These are phyloP conservation scores for Anoplolepis gracilipes DNA, from an alignment of 1,140 invertebrate genomes.

Conservation along the genomic window DNA sequence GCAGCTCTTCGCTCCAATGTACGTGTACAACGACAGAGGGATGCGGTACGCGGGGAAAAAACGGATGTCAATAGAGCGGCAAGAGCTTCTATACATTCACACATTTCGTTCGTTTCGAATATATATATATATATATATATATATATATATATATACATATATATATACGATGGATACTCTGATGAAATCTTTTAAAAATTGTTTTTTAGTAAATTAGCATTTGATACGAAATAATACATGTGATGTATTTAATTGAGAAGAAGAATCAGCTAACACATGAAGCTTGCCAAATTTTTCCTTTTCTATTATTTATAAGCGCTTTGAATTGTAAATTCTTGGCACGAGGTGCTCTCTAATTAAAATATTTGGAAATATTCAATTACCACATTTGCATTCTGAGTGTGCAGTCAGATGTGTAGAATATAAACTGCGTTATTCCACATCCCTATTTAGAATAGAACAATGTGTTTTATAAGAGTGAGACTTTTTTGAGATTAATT, in stretches of 20 bases:
- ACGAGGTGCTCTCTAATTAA: slow-evolving; percentile 16
- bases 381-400: slow-evolving; percentile 24
- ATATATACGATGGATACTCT: slow-evolving; percentile 27
- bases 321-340: slow-evolving; percentile 6
- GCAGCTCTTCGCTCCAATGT: slow-evolving; percentile 57
- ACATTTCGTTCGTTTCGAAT: slow-evolving; percentile 23
- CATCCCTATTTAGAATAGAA: slow-evolving; percentile 64
- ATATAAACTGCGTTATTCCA: slow-evolving; percentile 51
- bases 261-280: slow-evolving; percentile 24
- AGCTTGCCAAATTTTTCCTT: not conserved
- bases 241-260: not conserved
- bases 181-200: slow-evolving; percentile 23
- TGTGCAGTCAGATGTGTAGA: slow-evolving; percentile 47
- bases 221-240: slow-evolving; percentile 16
- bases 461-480: slow-evolving; percentile 54
- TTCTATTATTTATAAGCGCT: slow-evolving; percentile 19
- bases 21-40: slow-evolving; percentile 21
- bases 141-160: too few species aligned
- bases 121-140: too few species aligned
- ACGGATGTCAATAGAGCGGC: slow-evolving; percentile 39
- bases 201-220: slow-evolving; percentile 22
- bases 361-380: slow-evolving; percentile 4
- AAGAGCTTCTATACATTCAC: slow-evolving; percentile 25
- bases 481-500: slow-evolving; percentile 45
- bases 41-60: slow-evolving; percentile 24